Evolutionary conservation across 2,113 vertebrate species (phyloP).

Genomic region (Microtus richardsoni): DNA sequence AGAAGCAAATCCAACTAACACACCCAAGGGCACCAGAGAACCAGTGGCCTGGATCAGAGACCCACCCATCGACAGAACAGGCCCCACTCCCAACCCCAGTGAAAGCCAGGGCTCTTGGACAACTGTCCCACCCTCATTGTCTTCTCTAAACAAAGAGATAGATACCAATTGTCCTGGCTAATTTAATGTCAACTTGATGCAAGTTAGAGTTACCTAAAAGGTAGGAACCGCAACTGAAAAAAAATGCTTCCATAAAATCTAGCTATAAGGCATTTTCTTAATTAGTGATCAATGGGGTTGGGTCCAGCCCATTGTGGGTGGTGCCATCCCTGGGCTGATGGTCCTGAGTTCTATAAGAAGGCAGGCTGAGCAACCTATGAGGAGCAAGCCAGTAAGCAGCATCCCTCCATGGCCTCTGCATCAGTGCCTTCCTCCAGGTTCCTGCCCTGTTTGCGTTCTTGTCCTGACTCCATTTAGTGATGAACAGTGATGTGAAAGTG

Average conservation of each 20-base stretch:
- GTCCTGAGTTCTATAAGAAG: not conserved
- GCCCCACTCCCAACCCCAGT: not conserved
- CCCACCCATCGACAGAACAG: not conserved
- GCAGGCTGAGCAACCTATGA: not conserved
- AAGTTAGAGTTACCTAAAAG: not conserved
- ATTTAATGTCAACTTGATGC: not conserved
- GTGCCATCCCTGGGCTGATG: not conserved
- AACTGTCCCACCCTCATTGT: not conserved
- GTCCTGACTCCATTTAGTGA: not conserved
- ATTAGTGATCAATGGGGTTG: not conserved
- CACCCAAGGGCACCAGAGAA: not conserved
- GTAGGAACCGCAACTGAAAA: not conserved
- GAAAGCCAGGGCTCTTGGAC: not conserved
- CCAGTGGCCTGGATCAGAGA: not conserved
- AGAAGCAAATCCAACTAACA: not conserved
- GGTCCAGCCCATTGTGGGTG: not conserved
- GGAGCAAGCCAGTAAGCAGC: not conserved
- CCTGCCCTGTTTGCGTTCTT: not conserved
- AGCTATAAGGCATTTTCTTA: not conserved
- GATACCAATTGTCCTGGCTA: not conserved
- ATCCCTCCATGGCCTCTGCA: not conserved
- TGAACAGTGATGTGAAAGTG: not conserved
- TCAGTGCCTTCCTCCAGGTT: not conserved
- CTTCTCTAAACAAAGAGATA: conserved; percentile 31
- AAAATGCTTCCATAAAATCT: not conserved